phyloP scores from a whole-genome alignment of 2,888 invertebrate species.

The Sturmia bella region DNA sequence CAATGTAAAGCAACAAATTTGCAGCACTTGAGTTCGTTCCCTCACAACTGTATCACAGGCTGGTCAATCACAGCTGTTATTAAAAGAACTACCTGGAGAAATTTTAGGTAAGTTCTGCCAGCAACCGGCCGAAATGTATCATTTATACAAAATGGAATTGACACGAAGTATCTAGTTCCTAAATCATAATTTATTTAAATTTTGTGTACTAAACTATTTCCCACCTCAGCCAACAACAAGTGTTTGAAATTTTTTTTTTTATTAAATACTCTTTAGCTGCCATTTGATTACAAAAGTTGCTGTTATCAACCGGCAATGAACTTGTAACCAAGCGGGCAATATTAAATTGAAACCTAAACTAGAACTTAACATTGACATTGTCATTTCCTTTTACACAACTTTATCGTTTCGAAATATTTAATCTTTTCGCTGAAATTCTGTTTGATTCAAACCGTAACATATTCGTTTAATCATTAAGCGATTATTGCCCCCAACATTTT shows the following conservation, averaged over 20 bases:
- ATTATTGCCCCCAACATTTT: slow-evolving; percentile 36
- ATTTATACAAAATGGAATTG: background rate
- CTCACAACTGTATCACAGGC: too few species aligned
- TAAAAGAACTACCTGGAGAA: too few species aligned
- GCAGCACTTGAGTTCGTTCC: too few species aligned
- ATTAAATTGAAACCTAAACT: background rate
- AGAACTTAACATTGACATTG: slow-evolving; percentile 24
- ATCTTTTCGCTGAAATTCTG: slow-evolving; percentile 40
- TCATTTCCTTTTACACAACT: slow-evolving; percentile 50
- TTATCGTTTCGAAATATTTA: slow-evolving; percentile 45
- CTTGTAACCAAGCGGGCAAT: slow-evolving; percentile 25
- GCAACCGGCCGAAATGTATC: background rate
- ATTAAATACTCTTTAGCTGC: background rate
- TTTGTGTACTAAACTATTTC: too few species aligned
- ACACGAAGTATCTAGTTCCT: too few species aligned
- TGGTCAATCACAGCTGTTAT: too few species aligned
- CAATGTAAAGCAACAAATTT: too few species aligned
- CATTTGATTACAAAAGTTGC: background rate
- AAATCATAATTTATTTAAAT: too few species aligned
- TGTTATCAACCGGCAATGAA: slow-evolving; percentile 38
- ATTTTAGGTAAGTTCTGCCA: slow-evolving; percentile 8
- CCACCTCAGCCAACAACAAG: too few species aligned
- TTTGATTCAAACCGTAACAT: slow-evolving; percentile 12
- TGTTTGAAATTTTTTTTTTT: too few species aligned
- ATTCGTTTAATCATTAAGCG: slow-evolving; percentile 38